A percentile compares a stretch with the other conserved stretches of the same genome.
Conservation (phyloP, 2,888 invertebrate species). For the Phortica magna region DNA sequence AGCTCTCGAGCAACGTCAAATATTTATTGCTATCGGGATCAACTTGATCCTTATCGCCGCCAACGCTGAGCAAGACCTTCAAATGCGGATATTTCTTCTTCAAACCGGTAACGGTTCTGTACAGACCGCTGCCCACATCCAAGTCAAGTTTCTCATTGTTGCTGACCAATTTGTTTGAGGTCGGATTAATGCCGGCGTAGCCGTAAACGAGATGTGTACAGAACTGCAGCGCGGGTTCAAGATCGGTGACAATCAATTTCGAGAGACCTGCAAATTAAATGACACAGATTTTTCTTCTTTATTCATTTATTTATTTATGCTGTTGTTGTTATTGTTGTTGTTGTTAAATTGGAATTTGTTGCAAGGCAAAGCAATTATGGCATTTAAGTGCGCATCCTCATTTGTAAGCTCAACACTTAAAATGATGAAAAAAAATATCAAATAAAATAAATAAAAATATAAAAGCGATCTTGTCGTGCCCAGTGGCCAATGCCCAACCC, state of each 20-base stretch:
- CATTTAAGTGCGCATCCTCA: slow-evolving; percentile 19
- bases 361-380: slow-evolving; percentile 19
- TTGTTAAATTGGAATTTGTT: not conserved
- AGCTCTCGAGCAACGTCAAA: slow-evolving; percentile 85
- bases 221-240: slow-evolving; percentile 86
- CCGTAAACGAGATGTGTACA: slow-evolving; percentile 90
- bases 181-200: slow-evolving; percentile 85
- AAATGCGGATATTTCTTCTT: slow-evolving; percentile 85
- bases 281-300: not conserved
- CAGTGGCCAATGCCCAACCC: slow-evolving; percentile 29
- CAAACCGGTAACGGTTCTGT: slow-evolving; percentile 84
- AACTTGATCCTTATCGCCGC: slow-evolving; percentile 86
- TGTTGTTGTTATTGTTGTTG: not conserved
- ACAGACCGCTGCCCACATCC: slow-evolving; percentile 85
- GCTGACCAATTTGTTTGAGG: slow-evolving; percentile 84
- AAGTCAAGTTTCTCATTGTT: slow-evolving; percentile 86
- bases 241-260: slow-evolving; percentile 85
- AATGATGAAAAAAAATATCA: slow-evolving; percentile 1
- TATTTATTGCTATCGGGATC: slow-evolving; percentile 83
- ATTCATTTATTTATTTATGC: not conserved
- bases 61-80: slow-evolving; percentile 86
- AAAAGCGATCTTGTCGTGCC: not conserved
- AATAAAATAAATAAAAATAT: slow-evolving; percentile 1
- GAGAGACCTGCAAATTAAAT: slow-evolving; percentile 82
- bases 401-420: slow-evolving; percentile 13